Percentiles rank a stretch among this genome's conserved stretches.
Evolutionary conservation across 2,113 vertebrate genomes (phyloP).

Genomic region (Macrotus californicus): DNA sequence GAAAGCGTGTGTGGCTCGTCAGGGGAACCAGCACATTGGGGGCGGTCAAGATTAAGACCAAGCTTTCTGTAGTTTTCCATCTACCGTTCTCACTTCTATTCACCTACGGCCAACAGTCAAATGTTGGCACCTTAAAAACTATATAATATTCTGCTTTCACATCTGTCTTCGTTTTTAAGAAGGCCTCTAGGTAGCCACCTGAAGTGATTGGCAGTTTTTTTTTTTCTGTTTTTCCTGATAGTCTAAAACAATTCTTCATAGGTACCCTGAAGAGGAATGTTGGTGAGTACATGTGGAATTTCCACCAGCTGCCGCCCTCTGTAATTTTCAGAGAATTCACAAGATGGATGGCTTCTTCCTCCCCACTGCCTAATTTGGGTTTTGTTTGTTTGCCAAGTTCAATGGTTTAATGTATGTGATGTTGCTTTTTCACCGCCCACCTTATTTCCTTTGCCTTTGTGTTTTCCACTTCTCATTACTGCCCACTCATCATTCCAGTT

Average conservation of each 20-base stretch:
- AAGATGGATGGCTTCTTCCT: neutral
- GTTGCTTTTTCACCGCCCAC: neutral
- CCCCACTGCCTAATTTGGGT: neutral
- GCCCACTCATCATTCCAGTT: neutral
- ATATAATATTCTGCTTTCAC: neutral
- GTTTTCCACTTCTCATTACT: slow-evolving; percentile 27
- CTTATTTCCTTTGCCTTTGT: neutral
- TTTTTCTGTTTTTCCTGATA: neutral
- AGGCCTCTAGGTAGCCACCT: neutral
- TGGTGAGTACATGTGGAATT: neutral
- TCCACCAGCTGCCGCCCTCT: neutral
- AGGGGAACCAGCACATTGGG: neutral
- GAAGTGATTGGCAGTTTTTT: neutral
- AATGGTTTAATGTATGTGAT: neutral
- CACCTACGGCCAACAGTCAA: neutral
- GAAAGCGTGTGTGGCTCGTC: neutral
- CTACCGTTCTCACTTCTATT: neutral
- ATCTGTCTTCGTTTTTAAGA: neutral
- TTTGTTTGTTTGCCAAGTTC: slow-evolving; percentile 1
- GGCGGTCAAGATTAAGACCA: neutral
- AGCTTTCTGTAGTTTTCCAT: neutral
- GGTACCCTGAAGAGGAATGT: neutral
- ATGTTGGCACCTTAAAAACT: neutral
- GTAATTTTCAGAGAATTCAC: neutral
- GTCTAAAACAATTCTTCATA: neutral